Evolutionary conservation across 1,140 invertebrate genomes (phyloP).

Genomic region (Cheumatopsyche charites): DNA sequence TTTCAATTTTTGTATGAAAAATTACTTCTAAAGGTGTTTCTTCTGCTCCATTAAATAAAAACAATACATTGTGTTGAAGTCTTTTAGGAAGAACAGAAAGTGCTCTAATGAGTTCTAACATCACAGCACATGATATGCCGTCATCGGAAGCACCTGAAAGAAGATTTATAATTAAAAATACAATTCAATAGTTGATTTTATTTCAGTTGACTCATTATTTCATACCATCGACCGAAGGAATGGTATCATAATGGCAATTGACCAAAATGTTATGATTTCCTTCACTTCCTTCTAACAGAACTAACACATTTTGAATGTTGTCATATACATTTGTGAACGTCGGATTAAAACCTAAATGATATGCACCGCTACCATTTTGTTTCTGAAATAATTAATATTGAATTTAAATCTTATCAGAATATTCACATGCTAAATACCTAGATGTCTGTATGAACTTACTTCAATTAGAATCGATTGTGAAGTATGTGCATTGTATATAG

Average conservation of each 20-base stretch:
- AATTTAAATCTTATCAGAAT: not conserved
- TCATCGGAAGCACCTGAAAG: conserved; percentile 75
- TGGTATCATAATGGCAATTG: conserved; percentile 84
- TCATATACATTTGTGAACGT: conserved; percentile 61
- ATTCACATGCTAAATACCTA: not conserved
- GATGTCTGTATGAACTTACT: conserved; percentile 19
- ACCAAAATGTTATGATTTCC: conserved; percentile 67
- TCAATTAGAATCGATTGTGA: conserved; percentile 38
- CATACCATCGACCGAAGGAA: conserved; percentile 70
- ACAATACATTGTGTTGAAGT: conserved; percentile 69
- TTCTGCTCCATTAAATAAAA: conserved; percentile 83
- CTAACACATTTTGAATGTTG: conserved; percentile 71
- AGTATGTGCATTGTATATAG: conserved; percentile 24
- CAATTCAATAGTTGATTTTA: no score
- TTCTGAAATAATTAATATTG: conserved; percentile 28
- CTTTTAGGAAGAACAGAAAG: conserved; percentile 63
- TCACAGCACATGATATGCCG: conserved; percentile 74
- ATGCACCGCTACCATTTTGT: conserved; percentile 57
- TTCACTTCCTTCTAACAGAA: conserved; percentile 64
- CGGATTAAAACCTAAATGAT: conserved; percentile 55
- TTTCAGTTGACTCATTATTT: not conserved
- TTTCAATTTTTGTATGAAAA: no score
- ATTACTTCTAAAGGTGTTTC: conserved; percentile 67
- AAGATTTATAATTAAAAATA: no score
- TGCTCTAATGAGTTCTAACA: conserved; percentile 73